Percentiles rank a stretch among this genome's conserved stretches.
phyloP scores from a whole-genome alignment of 1,140 invertebrate genomes.

The Nephotettix cincticeps region DNA sequence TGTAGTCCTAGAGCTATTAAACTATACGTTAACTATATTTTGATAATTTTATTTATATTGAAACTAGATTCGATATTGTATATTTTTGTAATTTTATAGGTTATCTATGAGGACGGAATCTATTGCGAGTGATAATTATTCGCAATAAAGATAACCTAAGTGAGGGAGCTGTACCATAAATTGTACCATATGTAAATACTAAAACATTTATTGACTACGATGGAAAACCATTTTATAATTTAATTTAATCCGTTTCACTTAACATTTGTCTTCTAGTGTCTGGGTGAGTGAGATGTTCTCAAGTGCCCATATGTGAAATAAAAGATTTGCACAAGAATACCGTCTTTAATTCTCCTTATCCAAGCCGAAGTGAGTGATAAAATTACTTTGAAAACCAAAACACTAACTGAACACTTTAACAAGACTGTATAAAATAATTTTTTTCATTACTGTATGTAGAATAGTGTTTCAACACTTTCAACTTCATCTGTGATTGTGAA shows the following conservation, averaged over 20 bases:
- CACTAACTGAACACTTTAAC: too few species aligned
- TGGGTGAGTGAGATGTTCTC: constrained; percentile 1
- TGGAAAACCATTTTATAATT: neutral
- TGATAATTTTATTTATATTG: constrained; percentile 12
- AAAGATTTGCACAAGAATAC: neutral
- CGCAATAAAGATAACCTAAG: constrained; percentile 10
- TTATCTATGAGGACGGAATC: neutral
- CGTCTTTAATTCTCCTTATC: neutral
- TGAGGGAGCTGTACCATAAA: neutral
- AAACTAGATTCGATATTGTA: neutral
- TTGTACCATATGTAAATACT: neutral
- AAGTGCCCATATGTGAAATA: neutral
- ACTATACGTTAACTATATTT: neutral
- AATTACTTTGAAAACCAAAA: too few species aligned
- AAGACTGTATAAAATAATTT: too few species aligned
- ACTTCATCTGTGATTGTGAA: too few species aligned
- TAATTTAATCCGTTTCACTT: neutral
- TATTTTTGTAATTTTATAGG: constrained; percentile 10
- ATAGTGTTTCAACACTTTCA: too few species aligned
- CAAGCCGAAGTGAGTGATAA: too few species aligned
- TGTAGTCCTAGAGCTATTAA: neutral
- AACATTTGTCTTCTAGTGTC: constrained; percentile 1
- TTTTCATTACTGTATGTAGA: too few species aligned
- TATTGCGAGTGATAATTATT: neutral
- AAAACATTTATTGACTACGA: neutral